These are phyloP conservation scores for Diadromus collaris DNA, from an alignment of 2,888 invertebrate genomes.

Conservation along the genomic window DNA sequence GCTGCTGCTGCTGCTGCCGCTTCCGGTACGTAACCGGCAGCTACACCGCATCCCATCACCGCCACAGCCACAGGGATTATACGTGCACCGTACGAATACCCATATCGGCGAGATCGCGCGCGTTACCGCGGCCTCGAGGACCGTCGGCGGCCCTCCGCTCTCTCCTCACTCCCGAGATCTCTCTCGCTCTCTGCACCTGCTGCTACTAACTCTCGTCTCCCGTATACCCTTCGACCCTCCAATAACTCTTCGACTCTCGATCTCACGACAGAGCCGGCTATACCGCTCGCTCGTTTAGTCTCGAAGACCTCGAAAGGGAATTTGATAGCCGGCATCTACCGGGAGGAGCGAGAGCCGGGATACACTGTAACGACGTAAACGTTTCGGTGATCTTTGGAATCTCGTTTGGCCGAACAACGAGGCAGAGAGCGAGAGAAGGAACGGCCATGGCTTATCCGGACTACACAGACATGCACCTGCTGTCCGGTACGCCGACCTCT, in stretches of 20 bases:
- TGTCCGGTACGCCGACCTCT: conserved; percentile 11
- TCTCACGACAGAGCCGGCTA: conserved; percentile 19
- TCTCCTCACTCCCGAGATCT: no score
- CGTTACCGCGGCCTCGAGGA: neutral
- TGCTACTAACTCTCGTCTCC: conserved; percentile 20
- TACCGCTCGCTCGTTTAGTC: conserved; percentile 41
- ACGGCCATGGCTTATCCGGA: neutral
- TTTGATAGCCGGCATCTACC: conserved; percentile 53
- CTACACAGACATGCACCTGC: conserved; percentile 33
- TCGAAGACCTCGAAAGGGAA: conserved; percentile 52
- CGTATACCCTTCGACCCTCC: conserved; percentile 37
- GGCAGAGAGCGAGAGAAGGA: conserved; percentile 4
- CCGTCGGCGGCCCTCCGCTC: neutral
- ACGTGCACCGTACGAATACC: conserved; percentile 43
- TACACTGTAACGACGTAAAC: conserved; percentile 49
- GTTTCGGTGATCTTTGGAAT: conserved; percentile 60
- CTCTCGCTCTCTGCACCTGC: conserved; percentile 25
- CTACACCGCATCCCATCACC: conserved; percentile 48
- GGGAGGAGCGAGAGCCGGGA: conserved; percentile 15
- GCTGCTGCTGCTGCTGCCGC: no score
- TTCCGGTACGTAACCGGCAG: conserved; percentile 54
- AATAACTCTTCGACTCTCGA: conserved; percentile 55
- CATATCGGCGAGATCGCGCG: conserved; percentile 28
- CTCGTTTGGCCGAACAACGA: conserved; percentile 51
- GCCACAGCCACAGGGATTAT: conserved; percentile 60